Percentiles rank a stretch among this genome's conserved stretches.
phyloP scores from a whole-genome alignment of 2,888 invertebrate species.

The Catocala fraxini region DNA sequence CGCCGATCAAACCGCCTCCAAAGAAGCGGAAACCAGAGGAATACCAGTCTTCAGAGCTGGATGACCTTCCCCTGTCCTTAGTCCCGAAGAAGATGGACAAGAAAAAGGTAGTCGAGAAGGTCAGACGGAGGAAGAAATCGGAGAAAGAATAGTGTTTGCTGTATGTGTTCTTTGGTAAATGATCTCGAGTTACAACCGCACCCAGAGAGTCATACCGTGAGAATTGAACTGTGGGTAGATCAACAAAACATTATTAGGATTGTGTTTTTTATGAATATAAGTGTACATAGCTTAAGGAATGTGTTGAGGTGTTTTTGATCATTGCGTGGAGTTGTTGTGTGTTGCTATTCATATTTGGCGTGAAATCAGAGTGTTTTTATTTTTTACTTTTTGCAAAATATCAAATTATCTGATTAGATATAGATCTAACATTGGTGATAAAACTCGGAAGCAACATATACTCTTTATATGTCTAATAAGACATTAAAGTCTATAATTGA shows the following conservation, averaged over 20 bases:
- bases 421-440: no score
- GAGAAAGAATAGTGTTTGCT: conserved; percentile 84
- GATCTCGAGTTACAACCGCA: conserved; percentile 33
- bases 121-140: conserved; percentile 66
- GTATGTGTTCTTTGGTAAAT: conserved; percentile 73
- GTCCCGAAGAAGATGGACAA: conserved; percentile 66
- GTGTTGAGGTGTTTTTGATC: conserved; percentile 12
- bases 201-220: conserved; percentile 1
- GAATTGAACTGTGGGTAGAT: conserved; percentile 30
- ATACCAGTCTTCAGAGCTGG: conserved; percentile 62
- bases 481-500: no score
- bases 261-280: conserved; percentile 2
- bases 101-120: conserved; percentile 63
- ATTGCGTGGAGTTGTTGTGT: conserved; percentile 9
- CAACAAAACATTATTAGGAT: not conserved
- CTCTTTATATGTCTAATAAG: no score
- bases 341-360: no score
- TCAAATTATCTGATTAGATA: no score
- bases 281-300: conserved; percentile 19
- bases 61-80: conserved; percentile 51
- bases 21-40: conserved; percentile 73
- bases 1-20: conserved; percentile 68
- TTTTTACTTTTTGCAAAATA: no score
- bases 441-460: no score
- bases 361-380: no score